These are phyloP conservation scores for Myrmecobius fasciatus DNA, from an alignment of 2,113 vertebrate species.

Conservation along the genomic window DNA sequence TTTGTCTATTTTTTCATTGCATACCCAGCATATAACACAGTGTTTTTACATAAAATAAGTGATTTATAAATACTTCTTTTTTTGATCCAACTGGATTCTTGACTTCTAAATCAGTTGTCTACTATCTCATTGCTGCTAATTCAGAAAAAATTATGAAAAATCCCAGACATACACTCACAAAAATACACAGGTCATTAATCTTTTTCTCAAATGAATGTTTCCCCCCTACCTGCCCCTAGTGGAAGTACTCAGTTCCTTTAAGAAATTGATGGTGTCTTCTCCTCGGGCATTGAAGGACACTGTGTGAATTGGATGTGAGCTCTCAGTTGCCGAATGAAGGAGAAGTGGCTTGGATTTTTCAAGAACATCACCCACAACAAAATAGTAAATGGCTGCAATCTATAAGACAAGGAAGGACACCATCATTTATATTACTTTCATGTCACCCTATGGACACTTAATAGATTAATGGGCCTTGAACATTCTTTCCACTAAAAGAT, in stretches of 20 bases:
- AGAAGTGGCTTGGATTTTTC: conserved; percentile 78
- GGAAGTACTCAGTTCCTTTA: conserved; percentile 83
- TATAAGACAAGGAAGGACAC: conserved; percentile 69
- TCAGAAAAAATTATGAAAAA: background rate
- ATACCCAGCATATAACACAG: background rate
- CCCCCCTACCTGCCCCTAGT: conserved; percentile 85
- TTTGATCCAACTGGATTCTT: background rate
- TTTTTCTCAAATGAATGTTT: background rate
- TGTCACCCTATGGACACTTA: background rate
- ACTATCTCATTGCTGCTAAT: background rate
- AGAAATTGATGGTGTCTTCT: conserved; percentile 81
- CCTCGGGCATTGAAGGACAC: conserved; percentile 88
- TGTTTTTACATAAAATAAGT: background rate
- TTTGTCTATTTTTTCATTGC: background rate
- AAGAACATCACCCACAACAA: conserved; percentile 84
- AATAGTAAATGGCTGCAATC: conserved; percentile 88
- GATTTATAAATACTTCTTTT: background rate
- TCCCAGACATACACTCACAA: background rate
- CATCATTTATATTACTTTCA: background rate
- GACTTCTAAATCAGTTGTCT: background rate
- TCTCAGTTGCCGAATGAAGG: conserved; percentile 69
- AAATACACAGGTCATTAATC: background rate
- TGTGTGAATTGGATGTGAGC: conserved; percentile 77
- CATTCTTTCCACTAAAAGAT: conserved; percentile 22
- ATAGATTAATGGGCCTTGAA: background rate